A percentile compares a stretch with the other conserved stretches of the same genome.
phyloP scores from a whole-genome alignment of 2,113 vertebrate species.

The Patagioenas fasciata region DNA sequence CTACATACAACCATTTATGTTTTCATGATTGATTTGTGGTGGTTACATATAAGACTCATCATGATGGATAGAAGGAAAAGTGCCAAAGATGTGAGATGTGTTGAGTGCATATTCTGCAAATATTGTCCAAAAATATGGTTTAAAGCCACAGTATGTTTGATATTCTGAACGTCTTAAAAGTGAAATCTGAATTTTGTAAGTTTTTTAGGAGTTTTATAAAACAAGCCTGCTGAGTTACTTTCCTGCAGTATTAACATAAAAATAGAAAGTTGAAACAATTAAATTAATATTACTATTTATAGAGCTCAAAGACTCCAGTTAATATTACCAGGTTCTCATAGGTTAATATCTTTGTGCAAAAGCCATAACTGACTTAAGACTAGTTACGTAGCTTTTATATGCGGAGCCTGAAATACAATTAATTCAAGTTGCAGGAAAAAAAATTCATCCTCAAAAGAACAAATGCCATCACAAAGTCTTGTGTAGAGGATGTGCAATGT shows the following conservation, averaged over 20 bases:
- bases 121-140: not conserved
- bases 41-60: not conserved
- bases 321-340: not conserved
- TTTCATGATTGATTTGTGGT: not conserved
- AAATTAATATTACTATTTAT: not conserved
- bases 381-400: not conserved
- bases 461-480: not conserved
- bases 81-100: not conserved
- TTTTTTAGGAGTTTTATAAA: not conserved
- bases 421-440: not conserved
- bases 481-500: not conserved
- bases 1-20: not conserved
- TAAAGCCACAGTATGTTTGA: not conserved
- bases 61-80: not conserved
- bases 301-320: not conserved
- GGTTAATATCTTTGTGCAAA: not conserved
- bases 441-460: not conserved
- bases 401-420: not conserved
- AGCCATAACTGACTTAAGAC: not conserved
- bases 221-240: not conserved
- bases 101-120: not conserved
- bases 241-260: not conserved
- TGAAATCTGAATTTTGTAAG: not conserved
- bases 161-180: not conserved
- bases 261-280: not conserved